Percentiles rank a stretch among this genome's conserved stretches.
These are phyloP conservation scores for Parotocinclus haroldoi DNA, from an alignment of 2,797 vertebrate species.

Conservation along the genomic window DNA sequence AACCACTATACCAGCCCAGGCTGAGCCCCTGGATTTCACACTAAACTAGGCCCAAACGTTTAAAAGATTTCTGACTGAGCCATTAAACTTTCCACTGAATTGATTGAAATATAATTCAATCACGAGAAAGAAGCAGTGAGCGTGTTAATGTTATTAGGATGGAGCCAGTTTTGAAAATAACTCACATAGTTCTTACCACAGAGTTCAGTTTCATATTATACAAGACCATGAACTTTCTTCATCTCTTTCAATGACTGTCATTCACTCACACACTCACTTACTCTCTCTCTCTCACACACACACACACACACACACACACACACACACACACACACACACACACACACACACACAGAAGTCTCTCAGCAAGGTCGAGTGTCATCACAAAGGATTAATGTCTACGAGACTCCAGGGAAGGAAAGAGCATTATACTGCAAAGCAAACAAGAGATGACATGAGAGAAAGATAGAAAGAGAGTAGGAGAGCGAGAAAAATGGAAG, in stretches of 20 bases:
- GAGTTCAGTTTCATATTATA: constrained; percentile 1
- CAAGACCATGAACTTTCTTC: too few relatives aligned
- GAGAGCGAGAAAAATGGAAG: constrained; percentile 46
- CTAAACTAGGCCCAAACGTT: background rate
- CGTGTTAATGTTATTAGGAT: constrained; percentile 10
- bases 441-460: constrained; percentile 59
- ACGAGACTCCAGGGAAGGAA: constrained; percentile 73
- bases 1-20: too few relatives aligned
- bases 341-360: constrained; percentile 46
- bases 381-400: constrained; percentile 80
- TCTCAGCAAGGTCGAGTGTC: constrained; percentile 78
- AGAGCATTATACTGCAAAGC: constrained; percentile 65
- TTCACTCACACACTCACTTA: too few relatives aligned
- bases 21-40: too few relatives aligned
- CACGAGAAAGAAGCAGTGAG: background rate
- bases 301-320: too few relatives aligned
- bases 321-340: too few relatives aligned
- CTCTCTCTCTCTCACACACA: too few relatives aligned
- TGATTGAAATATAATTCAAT: constrained; percentile 14
- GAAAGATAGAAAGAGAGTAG: constrained; percentile 10
- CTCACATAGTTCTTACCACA: background rate
- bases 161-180: constrained; percentile 1
- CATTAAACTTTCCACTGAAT: constrained; percentile 13
- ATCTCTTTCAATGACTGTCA: too few relatives aligned
- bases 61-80: background rate